A percentile compares a stretch with the other conserved stretches of the same genome.
phyloP scores from a whole-genome alignment of 2,113 vertebrate genomes.

The Hyperopisus bebe region DNA sequence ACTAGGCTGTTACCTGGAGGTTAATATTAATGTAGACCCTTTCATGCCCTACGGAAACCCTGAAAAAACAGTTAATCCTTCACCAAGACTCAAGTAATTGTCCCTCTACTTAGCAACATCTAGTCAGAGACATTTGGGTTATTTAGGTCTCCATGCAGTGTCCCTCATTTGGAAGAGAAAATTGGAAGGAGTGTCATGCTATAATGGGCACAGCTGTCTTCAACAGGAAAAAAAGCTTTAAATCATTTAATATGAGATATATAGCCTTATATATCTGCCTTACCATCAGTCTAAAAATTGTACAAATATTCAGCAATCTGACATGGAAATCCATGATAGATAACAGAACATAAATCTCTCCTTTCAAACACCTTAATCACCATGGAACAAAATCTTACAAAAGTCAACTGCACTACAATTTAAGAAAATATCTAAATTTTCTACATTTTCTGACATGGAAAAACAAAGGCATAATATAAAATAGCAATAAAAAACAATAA shows the following conservation, averaged over 20 bases:
- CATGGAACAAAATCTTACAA: background rate
- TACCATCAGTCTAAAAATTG: background rate
- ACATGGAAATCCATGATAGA: background rate
- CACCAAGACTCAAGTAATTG: background rate
- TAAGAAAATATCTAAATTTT: slow-evolving; percentile 13
- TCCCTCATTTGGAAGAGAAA: slow-evolving; percentile 10
- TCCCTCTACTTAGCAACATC: background rate
- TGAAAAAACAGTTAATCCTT: background rate
- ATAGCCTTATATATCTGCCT: background rate
- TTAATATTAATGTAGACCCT: background rate
- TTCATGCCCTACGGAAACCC: background rate
- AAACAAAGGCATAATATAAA: slow-evolving; percentile 1
- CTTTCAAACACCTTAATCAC: background rate
- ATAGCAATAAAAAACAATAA: slow-evolving; percentile 6
- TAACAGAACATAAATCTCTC: background rate
- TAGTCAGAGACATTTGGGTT: background rate
- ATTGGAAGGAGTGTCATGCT: slow-evolving; percentile 16
- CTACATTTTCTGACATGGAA: background rate
- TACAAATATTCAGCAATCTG: background rate
- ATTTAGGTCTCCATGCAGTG: background rate
- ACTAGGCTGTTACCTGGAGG: background rate
- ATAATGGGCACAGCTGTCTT: background rate
- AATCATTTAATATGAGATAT: background rate
- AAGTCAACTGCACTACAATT: background rate
- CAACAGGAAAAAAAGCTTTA: background rate